A percentile compares a stretch with the other conserved stretches of the same genome.
These are phyloP conservation scores for Tetramorium parvispinum DNA, from an alignment of 1,140 invertebrate genomes.

Conservation along the genomic window DNA sequence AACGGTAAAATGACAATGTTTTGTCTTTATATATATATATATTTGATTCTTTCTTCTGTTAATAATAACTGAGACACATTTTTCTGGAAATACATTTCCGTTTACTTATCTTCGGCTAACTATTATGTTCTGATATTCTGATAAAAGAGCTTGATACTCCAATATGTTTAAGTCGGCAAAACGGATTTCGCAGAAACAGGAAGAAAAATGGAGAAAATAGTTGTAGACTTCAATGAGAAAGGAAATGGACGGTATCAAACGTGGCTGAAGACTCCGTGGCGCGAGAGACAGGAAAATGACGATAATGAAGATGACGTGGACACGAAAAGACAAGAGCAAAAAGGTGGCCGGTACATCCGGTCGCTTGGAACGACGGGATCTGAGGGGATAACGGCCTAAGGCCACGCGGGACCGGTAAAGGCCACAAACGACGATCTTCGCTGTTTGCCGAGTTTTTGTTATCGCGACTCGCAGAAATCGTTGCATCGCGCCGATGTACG, in stretches of 20 bases:
- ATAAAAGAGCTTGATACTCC: neutral
- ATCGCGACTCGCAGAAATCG: neutral
- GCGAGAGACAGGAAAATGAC: slow-evolving; percentile 62
- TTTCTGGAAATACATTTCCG: neutral
- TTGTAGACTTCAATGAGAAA: neutral
- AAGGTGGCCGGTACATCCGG: slow-evolving; percentile 74
- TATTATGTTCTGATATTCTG: neutral
- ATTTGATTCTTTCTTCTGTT: neutral
- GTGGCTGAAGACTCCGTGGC: neutral
- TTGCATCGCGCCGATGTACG: neutral
- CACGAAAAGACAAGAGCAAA: slow-evolving; percentile 68
- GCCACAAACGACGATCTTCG: slow-evolving; percentile 23
- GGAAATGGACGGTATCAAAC: neutral
- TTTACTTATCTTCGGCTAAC: neutral
- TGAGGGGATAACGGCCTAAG: slow-evolving; percentile 45
- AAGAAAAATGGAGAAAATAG: slow-evolving; percentile 25
- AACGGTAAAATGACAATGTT: neutral
- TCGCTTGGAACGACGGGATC: slow-evolving; percentile 54
- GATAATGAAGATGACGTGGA: slow-evolving; percentile 79
- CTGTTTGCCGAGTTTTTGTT: slow-evolving; percentile 21
- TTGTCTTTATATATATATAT: neutral
- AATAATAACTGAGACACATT: neutral
- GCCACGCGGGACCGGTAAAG: slow-evolving; percentile 12
- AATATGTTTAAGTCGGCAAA: neutral
- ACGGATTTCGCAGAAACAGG: neutral